A percentile compares a stretch with the other conserved stretches of the same genome.
phyloP scores from a whole-genome alignment of 2,797 vertebrate genomes.

The Dendrocincla tyrannina region DNA sequence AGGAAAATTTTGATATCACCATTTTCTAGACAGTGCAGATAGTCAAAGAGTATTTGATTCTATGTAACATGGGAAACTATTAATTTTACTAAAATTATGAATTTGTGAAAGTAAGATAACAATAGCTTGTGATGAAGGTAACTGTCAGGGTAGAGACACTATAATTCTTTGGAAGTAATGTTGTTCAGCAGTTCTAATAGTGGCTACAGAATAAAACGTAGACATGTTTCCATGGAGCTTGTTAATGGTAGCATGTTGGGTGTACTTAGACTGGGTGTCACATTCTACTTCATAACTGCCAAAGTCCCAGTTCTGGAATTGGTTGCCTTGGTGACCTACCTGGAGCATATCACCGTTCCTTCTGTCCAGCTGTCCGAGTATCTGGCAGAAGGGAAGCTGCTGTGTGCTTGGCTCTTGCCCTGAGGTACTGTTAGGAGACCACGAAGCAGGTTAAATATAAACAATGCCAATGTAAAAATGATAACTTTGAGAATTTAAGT shows the following conservation, averaged over 20 bases:
- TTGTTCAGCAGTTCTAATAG: background rate
- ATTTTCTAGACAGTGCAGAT: background rate
- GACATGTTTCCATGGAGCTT: background rate
- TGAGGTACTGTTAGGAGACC: background rate
- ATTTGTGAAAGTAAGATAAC: background rate
- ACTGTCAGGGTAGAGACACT: background rate
- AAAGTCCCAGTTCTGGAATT: background rate
- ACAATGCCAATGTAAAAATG: background rate
- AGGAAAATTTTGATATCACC: background rate
- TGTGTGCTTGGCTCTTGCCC: background rate
- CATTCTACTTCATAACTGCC: background rate
- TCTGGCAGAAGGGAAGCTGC: background rate
- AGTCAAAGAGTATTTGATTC: background rate
- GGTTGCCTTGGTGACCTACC: background rate
- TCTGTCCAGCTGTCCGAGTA: background rate
- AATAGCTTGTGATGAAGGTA: background rate
- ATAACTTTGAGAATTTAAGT: background rate
- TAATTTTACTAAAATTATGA: background rate
- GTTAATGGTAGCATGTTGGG: background rate
- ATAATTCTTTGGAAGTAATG: background rate
- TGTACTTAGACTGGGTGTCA: background rate
- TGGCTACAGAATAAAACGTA: background rate
- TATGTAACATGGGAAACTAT: background rate
- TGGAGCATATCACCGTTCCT: background rate
- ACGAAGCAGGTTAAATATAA: background rate